phyloP scores from a whole-genome alignment of 2,888 invertebrate species.

The Lamellibrachia satsuma region DNA sequence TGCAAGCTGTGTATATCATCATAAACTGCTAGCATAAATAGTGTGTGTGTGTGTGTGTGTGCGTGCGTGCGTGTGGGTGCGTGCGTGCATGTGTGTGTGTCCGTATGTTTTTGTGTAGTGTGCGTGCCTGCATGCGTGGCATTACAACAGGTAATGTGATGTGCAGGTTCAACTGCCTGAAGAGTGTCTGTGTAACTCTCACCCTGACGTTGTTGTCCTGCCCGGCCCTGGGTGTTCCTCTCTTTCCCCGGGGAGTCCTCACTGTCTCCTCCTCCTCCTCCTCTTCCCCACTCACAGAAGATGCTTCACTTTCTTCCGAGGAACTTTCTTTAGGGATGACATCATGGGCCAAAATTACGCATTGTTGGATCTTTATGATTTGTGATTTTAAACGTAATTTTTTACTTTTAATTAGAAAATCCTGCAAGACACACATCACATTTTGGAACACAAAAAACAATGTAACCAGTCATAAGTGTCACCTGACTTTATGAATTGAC shows the following conservation, averaged over 20 bases:
- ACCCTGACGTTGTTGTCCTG: slow-evolving; percentile 19
- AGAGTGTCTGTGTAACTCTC: background rate
- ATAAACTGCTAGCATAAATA: no score
- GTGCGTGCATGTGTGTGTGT: no score
- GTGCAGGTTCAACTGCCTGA: no score
- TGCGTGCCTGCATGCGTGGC: no score
- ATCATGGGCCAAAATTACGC: slow-evolving; percentile 32
- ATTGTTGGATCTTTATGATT: slow-evolving; percentile 51
- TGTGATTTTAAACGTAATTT: slow-evolving; percentile 34
- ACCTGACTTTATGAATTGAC: slow-evolving; percentile 22
- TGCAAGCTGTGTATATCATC: no score
- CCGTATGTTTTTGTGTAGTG: no score
- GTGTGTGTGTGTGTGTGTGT: no score
- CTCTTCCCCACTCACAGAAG: slow-evolving; percentile 47
- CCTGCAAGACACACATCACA: background rate
- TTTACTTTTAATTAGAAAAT: background rate
- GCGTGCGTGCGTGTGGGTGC: no score
- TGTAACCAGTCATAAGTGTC: background rate
- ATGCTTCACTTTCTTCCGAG: slow-evolving; percentile 39
- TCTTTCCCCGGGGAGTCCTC: slow-evolving; percentile 23
- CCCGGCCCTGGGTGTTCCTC: slow-evolving; percentile 13
- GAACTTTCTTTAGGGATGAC: slow-evolving; percentile 23
- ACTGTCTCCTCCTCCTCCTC: slow-evolving; percentile 40
- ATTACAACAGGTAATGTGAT: no score
- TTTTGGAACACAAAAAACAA: background rate